phyloP scores from a whole-genome alignment of 2,888 invertebrate genomes.

The Enchytraeus crypticus region DNA sequence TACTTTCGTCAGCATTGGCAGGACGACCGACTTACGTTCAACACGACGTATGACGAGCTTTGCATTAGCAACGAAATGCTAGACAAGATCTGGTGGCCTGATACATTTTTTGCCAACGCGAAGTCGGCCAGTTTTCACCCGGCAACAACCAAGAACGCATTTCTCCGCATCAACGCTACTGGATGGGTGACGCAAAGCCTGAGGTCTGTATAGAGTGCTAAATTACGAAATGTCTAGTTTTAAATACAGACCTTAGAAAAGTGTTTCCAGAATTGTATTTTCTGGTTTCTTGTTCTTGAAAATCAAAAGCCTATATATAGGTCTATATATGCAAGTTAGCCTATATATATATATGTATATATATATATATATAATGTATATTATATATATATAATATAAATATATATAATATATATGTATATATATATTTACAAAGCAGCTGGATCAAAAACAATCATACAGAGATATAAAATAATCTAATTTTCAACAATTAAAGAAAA shows the following conservation, averaged over 20 bases:
- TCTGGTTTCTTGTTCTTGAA: too few species aligned
- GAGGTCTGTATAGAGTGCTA: conserved; percentile 23
- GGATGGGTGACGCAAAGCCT: conserved; percentile 29
- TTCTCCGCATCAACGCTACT: conserved; percentile 29
- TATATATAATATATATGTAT: too few species aligned
- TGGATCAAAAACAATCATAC: too few species aligned
- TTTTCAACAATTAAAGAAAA: too few species aligned
- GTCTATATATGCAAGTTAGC: not conserved
- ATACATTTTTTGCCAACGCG: conserved; percentile 34
- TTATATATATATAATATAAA: too few species aligned
- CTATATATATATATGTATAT: too few species aligned
- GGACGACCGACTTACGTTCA: conserved; percentile 27
- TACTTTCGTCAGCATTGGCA: conserved; percentile 32
- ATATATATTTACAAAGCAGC: too few species aligned
- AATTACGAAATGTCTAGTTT: too few species aligned
- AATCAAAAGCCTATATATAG: not conserved
- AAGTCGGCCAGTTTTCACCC: conserved; percentile 31
- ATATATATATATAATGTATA: too few species aligned
- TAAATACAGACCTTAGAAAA: too few species aligned
- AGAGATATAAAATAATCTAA: too few species aligned
- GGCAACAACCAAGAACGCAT: conserved; percentile 33
- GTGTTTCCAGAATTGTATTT: too few species aligned
- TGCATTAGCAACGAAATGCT: conserved; percentile 32
- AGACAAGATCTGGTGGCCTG: conserved; percentile 32
- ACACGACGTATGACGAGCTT: conserved; percentile 25